These are phyloP conservation scores for Aspidoscelis tigris DNA, from an alignment of 2,113 vertebrate genomes.

Conservation along the genomic window DNA sequence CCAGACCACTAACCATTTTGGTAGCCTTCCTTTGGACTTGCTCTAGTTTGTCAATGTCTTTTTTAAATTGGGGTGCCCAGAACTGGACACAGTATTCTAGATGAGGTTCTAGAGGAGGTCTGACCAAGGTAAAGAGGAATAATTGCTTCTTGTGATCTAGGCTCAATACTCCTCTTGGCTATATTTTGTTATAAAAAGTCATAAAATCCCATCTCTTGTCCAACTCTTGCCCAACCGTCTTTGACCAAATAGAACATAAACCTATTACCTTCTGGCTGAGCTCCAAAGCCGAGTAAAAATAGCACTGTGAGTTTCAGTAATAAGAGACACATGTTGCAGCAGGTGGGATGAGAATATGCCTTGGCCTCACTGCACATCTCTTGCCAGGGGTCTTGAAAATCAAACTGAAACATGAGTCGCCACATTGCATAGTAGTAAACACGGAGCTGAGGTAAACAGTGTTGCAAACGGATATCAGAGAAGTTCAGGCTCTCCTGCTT, in stretches of 20 bases:
- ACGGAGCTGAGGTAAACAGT: not conserved
- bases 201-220: accelerated
- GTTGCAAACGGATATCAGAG: not conserved
- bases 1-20: no score
- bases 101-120: no score
- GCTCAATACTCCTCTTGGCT: no score
- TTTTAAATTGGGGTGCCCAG: no score
- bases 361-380: not conserved
- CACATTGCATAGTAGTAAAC: not conserved
- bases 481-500: not conserved
- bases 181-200: not conserved
- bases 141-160: no score
- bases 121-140: no score
- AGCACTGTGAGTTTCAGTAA: accelerated
- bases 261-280: not conserved
- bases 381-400: not conserved
- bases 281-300: not conserved
- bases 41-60: no score
- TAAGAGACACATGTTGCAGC: not conserved
- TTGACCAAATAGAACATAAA: not conserved
- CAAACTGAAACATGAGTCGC: not conserved
- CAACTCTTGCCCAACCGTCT: not conserved
- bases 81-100: no score
- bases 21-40: no score
- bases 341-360: not conserved